Percentiles rank a stretch among this genome's conserved stretches.
These are phyloP conservation scores for Stenchaetothrips biformis DNA, from an alignment of 2,888 invertebrate species.

Conservation along the genomic window DNA sequence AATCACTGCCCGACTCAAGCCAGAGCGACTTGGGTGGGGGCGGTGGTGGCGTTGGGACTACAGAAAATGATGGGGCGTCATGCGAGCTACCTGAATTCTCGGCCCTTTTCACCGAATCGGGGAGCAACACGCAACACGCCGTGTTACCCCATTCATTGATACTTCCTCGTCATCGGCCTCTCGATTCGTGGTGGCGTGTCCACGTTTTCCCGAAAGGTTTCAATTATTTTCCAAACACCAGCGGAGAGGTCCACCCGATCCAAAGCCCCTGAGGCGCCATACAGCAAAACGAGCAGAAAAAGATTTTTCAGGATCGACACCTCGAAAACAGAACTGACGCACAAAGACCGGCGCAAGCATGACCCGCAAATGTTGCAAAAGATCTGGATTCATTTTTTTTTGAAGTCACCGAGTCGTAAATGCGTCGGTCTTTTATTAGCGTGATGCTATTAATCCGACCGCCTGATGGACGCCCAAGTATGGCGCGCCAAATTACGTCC, in stretches of 20 bases:
- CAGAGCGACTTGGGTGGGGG: not conserved
- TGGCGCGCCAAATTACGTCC: slow-evolving; percentile 5
- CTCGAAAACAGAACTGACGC: not conserved
- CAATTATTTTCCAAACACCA: not conserved
- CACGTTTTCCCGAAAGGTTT: not conserved
- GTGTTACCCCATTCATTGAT: not conserved
- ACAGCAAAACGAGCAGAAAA: too few species aligned
- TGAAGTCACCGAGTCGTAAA: not conserved
- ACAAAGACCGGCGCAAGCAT: not conserved
- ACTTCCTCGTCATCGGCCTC: not conserved
- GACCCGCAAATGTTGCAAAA: not conserved
- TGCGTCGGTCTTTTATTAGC: not conserved
- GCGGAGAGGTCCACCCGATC: not conserved
- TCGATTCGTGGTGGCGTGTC: not conserved
- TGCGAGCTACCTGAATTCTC: slow-evolving; percentile 3
- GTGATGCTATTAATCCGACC: not conserved
- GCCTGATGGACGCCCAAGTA: slow-evolving; percentile 17
- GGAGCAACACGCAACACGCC: not conserved
- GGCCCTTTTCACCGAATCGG: not conserved
- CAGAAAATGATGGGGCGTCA: not conserved
- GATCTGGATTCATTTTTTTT: not conserved
- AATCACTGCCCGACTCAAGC: too few species aligned
- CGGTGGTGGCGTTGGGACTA: not conserved
- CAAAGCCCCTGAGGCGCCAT: too few species aligned
- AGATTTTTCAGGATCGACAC: too few species aligned